Evolutionary conservation across 2,888 invertebrate species (phyloP).

Genomic region (Cephalotes varians): DNA sequence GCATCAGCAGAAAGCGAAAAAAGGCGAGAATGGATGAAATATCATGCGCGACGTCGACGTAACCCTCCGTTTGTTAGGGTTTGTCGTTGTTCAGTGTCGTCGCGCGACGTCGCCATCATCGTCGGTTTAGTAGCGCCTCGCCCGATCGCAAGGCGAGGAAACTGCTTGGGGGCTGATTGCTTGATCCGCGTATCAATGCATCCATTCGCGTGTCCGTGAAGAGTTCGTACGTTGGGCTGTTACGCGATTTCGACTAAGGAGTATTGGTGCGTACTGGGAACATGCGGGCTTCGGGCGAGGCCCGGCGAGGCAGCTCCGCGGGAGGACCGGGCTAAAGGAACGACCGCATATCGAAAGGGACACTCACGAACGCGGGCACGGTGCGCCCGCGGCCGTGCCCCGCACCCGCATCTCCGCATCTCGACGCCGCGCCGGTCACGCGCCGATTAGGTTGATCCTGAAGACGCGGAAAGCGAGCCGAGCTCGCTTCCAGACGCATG

Average conservation of each 20-base stretch:
- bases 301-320: constrained; percentile 83
- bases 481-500: constrained; percentile 85
- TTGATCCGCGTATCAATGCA: constrained; percentile 68
- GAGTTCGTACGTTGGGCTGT: constrained; percentile 8
- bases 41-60: constrained; percentile 50
- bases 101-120: constrained; percentile 56
- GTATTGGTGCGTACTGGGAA: constrained; percentile 71
- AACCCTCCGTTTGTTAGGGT: constrained; percentile 32
- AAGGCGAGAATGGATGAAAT: constrained; percentile 66
- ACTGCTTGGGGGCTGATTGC: constrained; percentile 31
- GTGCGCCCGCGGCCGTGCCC: constrained; percentile 72
- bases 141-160: constrained; percentile 31
- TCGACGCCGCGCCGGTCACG: constrained; percentile 55
- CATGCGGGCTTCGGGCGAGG: constrained; percentile 83
- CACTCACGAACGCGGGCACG: constrained; percentile 33
- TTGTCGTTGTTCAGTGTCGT: constrained; percentile 52
- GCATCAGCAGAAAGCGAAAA: constrained; percentile 43
- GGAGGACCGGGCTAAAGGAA: constrained; percentile 71
- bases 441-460: constrained; percentile 55
- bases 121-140: constrained; percentile 38
- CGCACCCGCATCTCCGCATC: constrained; percentile 59
- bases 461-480: constrained; percentile 82
- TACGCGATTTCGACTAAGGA: constrained; percentile 56
- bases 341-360: constrained; percentile 64
- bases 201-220: constrained; percentile 64